phyloP scores from a whole-genome alignment of 1,140 invertebrate genomes.

The Pachyrhynchus sulphureomaculatus region DNA sequence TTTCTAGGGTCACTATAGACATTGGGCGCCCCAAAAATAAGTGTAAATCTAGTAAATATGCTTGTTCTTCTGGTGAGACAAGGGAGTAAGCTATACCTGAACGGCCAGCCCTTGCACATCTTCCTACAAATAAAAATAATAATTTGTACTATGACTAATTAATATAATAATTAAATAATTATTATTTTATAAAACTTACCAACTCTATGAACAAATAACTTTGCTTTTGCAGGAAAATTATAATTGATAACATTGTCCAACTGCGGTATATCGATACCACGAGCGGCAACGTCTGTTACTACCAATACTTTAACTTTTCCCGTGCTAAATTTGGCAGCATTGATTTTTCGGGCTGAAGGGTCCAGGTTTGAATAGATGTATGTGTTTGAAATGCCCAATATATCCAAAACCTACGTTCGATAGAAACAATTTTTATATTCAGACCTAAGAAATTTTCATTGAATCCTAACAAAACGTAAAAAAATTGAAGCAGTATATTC shows the following conservation, averaged over 20 bases:
- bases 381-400: constrained; percentile 78
- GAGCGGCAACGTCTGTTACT: constrained; percentile 95
- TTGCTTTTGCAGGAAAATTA: constrained; percentile 95
- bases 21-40: constrained; percentile 86
- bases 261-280: constrained; percentile 96
- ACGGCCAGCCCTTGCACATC: constrained; percentile 94
- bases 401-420: constrained; percentile 71
- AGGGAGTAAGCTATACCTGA: constrained; percentile 88
- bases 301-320: constrained; percentile 79
- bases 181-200: constrained; percentile 77
- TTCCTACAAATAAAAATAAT: constrained; percentile 67
- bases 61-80: constrained; percentile 84
- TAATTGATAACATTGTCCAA: constrained; percentile 97
- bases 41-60: constrained; percentile 91
- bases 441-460: neutral
- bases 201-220: constrained; percentile 97
- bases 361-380: constrained; percentile 96
- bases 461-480: too few relatives aligned
- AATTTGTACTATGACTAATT: too few relatives aligned
- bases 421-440: neutral
- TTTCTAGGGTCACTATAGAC: constrained; percentile 45
- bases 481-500: too few relatives aligned
- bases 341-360: constrained; percentile 93
- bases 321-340: constrained; percentile 87
- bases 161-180: too few relatives aligned